Evolutionary conservation across 2,113 vertebrate species (phyloP).

Genomic region (Pitta sordida): DNA sequence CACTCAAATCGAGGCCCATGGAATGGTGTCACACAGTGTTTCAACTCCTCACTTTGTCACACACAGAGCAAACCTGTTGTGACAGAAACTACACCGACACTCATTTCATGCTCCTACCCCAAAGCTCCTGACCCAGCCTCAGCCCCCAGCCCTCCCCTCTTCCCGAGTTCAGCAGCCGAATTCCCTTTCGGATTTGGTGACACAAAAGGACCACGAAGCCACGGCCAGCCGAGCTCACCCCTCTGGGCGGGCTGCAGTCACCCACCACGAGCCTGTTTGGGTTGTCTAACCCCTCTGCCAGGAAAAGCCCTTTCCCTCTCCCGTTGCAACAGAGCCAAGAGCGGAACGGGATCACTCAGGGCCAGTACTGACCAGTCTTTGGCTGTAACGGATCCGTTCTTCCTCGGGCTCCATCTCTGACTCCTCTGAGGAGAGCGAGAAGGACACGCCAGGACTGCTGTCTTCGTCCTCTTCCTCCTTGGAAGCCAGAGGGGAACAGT

Average conservation of each 20-base stretch:
- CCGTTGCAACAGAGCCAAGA: neutral
- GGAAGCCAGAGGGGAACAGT: conserved; percentile 54
- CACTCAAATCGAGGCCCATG: neutral
- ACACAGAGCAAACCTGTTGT: neutral
- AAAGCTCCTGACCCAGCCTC: neutral
- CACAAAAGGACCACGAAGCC: neutral
- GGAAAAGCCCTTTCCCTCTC: neutral
- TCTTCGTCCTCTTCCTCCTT: conserved; percentile 77
- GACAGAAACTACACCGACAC: neutral
- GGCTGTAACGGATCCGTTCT: conserved; percentile 89
- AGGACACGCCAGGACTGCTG: conserved; percentile 75
- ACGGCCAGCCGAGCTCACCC: neutral
- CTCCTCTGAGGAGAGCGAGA: conserved; percentile 73
- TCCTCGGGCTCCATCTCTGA: conserved; percentile 86
- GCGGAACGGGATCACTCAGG: neutral
- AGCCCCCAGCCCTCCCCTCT: too few species aligned
- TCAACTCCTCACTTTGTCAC: neutral
- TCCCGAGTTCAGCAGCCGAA: neutral
- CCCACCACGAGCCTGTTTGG: neutral
- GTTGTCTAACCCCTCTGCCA: neutral
- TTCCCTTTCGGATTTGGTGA: neutral
- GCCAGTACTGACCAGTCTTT: conserved; percentile 87
- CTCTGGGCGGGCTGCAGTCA: neutral
- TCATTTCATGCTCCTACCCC: neutral
- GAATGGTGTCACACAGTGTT: neutral